phyloP scores from a whole-genome alignment of 2,888 invertebrate species.

The Rhabditoides inermis region DNA sequence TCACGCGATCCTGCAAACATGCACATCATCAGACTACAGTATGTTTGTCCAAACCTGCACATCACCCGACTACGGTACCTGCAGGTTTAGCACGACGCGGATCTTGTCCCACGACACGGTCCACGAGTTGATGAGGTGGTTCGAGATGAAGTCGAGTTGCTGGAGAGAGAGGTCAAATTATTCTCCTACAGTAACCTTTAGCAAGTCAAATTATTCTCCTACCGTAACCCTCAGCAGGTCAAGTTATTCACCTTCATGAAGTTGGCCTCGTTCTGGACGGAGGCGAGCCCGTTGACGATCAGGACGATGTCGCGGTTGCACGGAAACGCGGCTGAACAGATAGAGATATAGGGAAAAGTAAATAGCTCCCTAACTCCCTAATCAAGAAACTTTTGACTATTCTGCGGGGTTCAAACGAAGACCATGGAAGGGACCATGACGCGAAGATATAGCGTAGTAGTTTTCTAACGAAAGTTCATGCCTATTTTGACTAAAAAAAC shows the following conservation, averaged over 20 bases:
- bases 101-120: constrained; percentile 22
- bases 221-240: too few species aligned
- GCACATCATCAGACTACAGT: too few species aligned
- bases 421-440: too few species aligned
- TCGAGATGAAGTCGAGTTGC: constrained; percentile 28
- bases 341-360: not conserved
- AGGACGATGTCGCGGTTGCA: constrained; percentile 35
- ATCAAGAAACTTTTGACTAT: too few species aligned
- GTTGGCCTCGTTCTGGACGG: constrained; percentile 23
- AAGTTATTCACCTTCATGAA: constrained; percentile 14
- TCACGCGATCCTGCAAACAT: too few species aligned
- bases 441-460: too few species aligned
- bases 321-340: constrained; percentile 21
- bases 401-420: too few species aligned
- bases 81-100: constrained; percentile 29
- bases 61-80: constrained; percentile 11
- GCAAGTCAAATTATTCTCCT: not conserved
- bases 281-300: constrained; percentile 25
- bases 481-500: too few species aligned
- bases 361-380: too few species aligned
- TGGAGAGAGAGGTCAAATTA: not conserved
- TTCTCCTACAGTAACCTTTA: too few species aligned
- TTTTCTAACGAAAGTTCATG: too few species aligned
- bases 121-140: constrained; percentile 26
- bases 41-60: too few species aligned